These are phyloP conservation scores for Sakesphorus luctuosus DNA, from an alignment of 2,113 vertebrate genomes.

Conservation along the genomic window DNA sequence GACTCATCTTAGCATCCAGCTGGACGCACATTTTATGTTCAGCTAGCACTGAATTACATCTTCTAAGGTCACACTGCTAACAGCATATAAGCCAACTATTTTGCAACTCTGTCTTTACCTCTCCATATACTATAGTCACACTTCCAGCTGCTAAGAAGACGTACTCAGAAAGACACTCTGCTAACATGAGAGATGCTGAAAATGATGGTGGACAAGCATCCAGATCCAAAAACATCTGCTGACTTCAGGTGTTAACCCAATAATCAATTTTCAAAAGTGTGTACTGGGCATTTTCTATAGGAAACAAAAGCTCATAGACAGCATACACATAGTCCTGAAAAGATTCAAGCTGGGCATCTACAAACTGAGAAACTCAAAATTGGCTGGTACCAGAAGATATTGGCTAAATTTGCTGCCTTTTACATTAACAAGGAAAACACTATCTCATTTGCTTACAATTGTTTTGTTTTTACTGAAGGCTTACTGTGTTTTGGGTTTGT, in stretches of 20 bases:
- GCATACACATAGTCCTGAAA: neutral
- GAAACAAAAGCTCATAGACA: neutral
- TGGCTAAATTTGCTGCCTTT: neutral
- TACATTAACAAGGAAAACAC: neutral
- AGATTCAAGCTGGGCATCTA: neutral
- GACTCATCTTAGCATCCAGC: neutral
- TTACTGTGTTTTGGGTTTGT: neutral
- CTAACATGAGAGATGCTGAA: neutral
- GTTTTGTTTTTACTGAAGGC: neutral
- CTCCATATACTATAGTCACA: neutral
- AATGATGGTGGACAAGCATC: neutral
- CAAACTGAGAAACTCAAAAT: neutral
- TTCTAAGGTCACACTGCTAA: neutral
- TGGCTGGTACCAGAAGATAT: neutral
- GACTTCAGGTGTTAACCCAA: neutral
- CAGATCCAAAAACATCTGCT: neutral
- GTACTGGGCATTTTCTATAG: neutral
- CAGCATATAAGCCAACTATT: neutral
- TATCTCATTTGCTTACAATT: neutral
- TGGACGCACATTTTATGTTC: neutral
- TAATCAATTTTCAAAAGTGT: neutral
- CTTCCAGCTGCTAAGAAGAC: neutral
- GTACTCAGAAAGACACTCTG: neutral
- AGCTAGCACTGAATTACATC: neutral
- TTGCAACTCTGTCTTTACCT: neutral